Evolutionary conservation across 1,140 invertebrate genomes (phyloP).

Genomic region (Anoplophora glabripennis): DNA sequence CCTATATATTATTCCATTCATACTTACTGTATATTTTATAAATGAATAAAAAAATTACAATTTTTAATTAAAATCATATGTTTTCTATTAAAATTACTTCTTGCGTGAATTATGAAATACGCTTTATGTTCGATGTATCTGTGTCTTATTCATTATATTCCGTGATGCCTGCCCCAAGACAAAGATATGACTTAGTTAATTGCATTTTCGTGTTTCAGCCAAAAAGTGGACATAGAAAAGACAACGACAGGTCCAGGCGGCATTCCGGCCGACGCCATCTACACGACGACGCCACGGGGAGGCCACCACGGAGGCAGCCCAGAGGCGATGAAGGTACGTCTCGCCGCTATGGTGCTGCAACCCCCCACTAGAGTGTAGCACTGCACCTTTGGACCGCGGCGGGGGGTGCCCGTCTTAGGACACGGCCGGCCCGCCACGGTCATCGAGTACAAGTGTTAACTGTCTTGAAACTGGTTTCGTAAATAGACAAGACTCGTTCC

Average conservation of each 20-base stretch:
- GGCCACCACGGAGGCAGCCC: slow-evolving; percentile 27
- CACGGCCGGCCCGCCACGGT: slow-evolving; percentile 40
- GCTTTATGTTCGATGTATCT: too few relatives aligned
- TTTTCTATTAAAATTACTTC: too few relatives aligned
- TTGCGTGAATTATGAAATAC: too few relatives aligned
- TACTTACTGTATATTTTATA: too few relatives aligned
- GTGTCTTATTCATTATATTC: too few relatives aligned
- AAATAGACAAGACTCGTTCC: background rate
- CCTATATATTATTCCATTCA: too few relatives aligned
- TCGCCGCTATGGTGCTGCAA: slow-evolving; percentile 73
- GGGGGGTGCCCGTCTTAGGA: slow-evolving; percentile 20
- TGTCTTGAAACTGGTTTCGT: slow-evolving; percentile 26
- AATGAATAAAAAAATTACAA: too few relatives aligned
- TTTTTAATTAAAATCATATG: too few relatives aligned
- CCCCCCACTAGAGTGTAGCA: slow-evolving; percentile 76
- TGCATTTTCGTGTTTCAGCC: slow-evolving; percentile 48
- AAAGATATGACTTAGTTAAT: too few relatives aligned
- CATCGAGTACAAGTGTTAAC: slow-evolving; percentile 45
- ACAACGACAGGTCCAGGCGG: slow-evolving; percentile 46
- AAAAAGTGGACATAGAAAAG: slow-evolving; percentile 55
- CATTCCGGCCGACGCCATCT: slow-evolving; percentile 58
- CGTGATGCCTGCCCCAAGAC: too few relatives aligned
- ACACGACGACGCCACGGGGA: slow-evolving; percentile 50
- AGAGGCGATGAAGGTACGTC: slow-evolving; percentile 75
- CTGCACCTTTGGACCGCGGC: slow-evolving; percentile 35